Conservation (phyloP, 2,113 vertebrate genomes). For the Nymphicus hollandicus region DNA sequence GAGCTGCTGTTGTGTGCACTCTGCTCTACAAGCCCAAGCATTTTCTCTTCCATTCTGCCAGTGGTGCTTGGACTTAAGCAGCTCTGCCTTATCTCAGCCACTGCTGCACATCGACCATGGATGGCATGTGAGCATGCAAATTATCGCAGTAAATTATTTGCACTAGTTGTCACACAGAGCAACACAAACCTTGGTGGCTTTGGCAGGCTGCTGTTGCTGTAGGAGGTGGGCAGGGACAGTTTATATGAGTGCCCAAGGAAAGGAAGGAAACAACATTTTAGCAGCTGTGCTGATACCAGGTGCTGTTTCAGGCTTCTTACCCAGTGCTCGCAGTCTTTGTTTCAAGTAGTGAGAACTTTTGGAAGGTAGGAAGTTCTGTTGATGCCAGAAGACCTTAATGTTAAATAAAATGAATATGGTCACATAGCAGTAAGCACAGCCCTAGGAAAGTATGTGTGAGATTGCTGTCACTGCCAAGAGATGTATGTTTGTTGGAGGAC, state of each 20-base stretch:
- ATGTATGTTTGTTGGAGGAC: neutral
- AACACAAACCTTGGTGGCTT: neutral
- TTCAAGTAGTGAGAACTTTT: neutral
- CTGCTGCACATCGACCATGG: neutral
- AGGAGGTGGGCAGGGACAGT: neutral
- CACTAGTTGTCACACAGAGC: neutral
- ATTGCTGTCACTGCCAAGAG: neutral
- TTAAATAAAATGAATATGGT: neutral
- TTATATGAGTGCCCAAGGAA: fast-evolving
- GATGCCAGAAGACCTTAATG: neutral
- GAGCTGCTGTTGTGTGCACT: neutral
- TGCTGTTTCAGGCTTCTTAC: constrained; percentile 7
- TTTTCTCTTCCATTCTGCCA: neutral
- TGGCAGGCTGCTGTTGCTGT: neutral
- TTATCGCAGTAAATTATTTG: neutral
- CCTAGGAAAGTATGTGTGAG: neutral
- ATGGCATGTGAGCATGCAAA: neutral
- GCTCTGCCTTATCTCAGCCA: neutral
- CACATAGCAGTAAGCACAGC: neutral
- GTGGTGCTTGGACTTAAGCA: neutral
- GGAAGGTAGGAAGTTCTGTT: neutral
- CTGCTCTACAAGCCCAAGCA: neutral
- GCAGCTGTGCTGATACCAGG: neutral
- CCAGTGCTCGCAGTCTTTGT: neutral
- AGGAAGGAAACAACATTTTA: neutral